phyloP scores from a whole-genome alignment of 2,888 invertebrate species.

The Morpho helenor region DNA sequence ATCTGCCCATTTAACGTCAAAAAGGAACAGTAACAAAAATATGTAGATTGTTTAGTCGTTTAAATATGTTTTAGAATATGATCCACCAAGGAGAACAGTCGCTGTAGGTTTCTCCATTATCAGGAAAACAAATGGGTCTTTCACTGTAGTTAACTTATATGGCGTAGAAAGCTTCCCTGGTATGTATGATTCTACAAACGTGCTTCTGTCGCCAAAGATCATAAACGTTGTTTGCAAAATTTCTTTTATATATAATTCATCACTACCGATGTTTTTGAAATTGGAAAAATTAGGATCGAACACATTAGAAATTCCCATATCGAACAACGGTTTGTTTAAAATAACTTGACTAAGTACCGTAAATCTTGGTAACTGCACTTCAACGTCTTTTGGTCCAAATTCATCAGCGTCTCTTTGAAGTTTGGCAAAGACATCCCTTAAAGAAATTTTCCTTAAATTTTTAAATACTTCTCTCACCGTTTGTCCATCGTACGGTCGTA shows the following conservation, averaged over 20 bases:
- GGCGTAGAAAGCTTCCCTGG: neutral
- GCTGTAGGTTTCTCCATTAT: slow-evolving; percentile 5
- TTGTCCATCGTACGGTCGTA: slow-evolving; percentile 79
- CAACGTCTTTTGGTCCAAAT: slow-evolving; percentile 79
- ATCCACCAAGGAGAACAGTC: slow-evolving; percentile 1
- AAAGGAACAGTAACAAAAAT: too few species aligned
- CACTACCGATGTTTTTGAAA: neutral
- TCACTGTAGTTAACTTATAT: too few species aligned
- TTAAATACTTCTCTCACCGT: slow-evolving; percentile 69
- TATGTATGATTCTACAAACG: neutral
- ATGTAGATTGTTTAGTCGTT: too few species aligned
- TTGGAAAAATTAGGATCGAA: slow-evolving; percentile 58
- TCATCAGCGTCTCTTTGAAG: slow-evolving; percentile 64
- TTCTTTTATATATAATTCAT: neutral
- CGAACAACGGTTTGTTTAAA: slow-evolving; percentile 75
- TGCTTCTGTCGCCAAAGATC: neutral
- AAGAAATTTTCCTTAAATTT: slow-evolving; percentile 61
- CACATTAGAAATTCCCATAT: slow-evolving; percentile 83
- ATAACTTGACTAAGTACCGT: slow-evolving; percentile 78
- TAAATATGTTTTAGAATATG: too few species aligned
- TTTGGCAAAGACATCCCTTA: slow-evolving; percentile 69
- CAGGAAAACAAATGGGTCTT: neutral
- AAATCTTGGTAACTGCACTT: slow-evolving; percentile 82
- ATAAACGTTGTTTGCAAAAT: neutral
- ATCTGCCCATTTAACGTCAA: too few species aligned